Conservation (phyloP, 1,140 invertebrate species). For the Drosophila varians region DNA sequence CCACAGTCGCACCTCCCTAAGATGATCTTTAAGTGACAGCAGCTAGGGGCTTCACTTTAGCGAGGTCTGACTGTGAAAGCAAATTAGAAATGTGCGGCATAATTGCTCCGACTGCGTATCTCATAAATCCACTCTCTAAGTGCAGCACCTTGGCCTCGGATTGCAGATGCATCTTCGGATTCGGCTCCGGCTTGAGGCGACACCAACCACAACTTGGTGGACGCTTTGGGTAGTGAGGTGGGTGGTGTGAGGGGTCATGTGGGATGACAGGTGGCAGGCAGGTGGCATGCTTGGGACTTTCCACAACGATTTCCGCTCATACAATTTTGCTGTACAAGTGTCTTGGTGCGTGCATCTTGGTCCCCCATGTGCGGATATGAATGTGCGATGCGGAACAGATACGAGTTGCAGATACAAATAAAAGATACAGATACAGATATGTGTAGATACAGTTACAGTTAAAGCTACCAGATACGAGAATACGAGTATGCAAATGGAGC, state of each 20-base stretch:
- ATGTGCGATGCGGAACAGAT: slow-evolving; percentile 41
- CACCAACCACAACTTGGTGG: slow-evolving; percentile 18
- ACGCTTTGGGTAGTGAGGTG: neutral
- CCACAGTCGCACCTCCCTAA: slow-evolving; percentile 18
- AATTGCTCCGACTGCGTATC: slow-evolving; percentile 56
- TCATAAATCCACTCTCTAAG: slow-evolving; percentile 42
- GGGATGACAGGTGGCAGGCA: neutral
- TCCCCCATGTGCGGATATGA: slow-evolving; percentile 9
- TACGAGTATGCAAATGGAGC: slow-evolving; percentile 45
- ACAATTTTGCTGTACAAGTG: slow-evolving; percentile 60
- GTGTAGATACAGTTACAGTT: slow-evolving; percentile 1
- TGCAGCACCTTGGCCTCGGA: slow-evolving; percentile 25
- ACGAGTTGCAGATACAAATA: slow-evolving; percentile 40
- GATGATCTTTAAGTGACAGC: neutral
- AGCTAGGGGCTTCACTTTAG: neutral
- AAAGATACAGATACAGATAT: slow-evolving; percentile 37
- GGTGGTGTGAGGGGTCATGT: slow-evolving; percentile 13
- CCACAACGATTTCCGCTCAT: slow-evolving; percentile 67
- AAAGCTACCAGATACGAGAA: slow-evolving; percentile 39
- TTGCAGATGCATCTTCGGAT: slow-evolving; percentile 8
- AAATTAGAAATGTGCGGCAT: slow-evolving; percentile 57
- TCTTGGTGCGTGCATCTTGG: slow-evolving; percentile 26
- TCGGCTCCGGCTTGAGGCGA: neutral
- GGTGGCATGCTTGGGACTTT: slow-evolving; percentile 58
- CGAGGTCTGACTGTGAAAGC: slow-evolving; percentile 28